Evolutionary conservation across 2,113 vertebrate genomes (phyloP).

Genomic region (Crotalus helleri): DNA sequence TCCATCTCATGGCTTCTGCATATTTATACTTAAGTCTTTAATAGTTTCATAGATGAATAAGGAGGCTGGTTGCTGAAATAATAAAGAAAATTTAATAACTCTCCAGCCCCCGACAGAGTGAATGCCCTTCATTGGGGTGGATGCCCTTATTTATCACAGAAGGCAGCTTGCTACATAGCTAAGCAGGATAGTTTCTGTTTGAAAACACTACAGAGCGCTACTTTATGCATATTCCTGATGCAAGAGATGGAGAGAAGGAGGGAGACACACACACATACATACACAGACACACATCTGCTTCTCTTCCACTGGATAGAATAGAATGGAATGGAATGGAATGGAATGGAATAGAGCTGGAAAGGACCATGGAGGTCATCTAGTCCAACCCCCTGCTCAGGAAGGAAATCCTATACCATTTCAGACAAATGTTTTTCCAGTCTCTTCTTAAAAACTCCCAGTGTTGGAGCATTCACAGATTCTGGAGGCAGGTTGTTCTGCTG

Average conservation of each 20-base stretch:
- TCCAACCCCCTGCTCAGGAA: too few species aligned
- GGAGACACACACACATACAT: neutral
- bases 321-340: too few species aligned
- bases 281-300: neutral
- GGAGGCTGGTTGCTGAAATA: slow-evolving; percentile 56
- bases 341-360: too few species aligned
- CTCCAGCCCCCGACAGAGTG: neutral
- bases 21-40: slow-evolving; percentile 36
- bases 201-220: neutral
- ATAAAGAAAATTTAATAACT: slow-evolving; percentile 38
- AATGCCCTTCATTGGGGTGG: neutral
- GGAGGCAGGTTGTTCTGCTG: too few species aligned
- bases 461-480: too few species aligned
- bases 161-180: neutral
- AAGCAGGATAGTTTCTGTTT: neutral
- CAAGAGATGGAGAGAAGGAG: neutral
- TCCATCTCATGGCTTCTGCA: slow-evolving; percentile 2
- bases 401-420: too few species aligned
- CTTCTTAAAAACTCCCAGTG: too few species aligned
- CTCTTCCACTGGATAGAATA: too few species aligned
- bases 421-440: too few species aligned
- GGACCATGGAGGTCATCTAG: too few species aligned
- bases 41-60: slow-evolving; percentile 56
- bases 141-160: neutral
- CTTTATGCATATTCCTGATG: neutral